Evolutionary conservation across 2,113 vertebrate species (phyloP), one percentile per base, ranked within the genome.

Genomic region (Peucedramus taeniatus): DNA sequence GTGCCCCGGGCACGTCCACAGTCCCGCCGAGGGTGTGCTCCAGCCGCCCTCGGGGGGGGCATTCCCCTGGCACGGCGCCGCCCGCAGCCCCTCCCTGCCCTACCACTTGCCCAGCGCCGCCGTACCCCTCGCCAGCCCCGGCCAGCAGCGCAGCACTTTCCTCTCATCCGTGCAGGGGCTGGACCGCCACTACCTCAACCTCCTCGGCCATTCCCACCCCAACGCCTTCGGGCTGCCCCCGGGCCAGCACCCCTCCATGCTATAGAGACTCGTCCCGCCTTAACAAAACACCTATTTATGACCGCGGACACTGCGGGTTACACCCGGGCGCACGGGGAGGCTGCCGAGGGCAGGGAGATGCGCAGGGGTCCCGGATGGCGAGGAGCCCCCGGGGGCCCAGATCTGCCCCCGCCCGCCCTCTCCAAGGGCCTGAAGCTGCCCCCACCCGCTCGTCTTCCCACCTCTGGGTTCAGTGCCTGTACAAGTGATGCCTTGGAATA

Each of bases 111-210:
- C 98, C 30, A 93, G 94, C 85, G 26, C 98, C 5, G 77, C 98
- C 5, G 97, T 99, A 87, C 98, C 98, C 17, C 96, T 98, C 12
- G 80, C 98, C 42, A 97, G 98, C 89, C 98, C 98, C 15, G 96
- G 98, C 11, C 99, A 98, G 94, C 99, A 98, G 94, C 99, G 99
- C 97, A 97, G 97, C 81, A 98, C 98, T 66, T 99, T 99, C 97
- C 96, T 99, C 94, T 98, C 98, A 27, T 98, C 98, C 2, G 98
- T 99, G 91, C 99, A 99, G 94, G 98, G 99, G 94, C 98, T 99
- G 77, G 99, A 99, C 95, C 98, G 99, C 80, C 99, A 99, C 93
- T 99, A 99, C 94, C 98, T 99, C 96, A 99, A 98, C 97, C 98
- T 99, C 35, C 97, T 99, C 65, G 98, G 99, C 47, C 99, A 99